Base-by-base conservation (phyloP, 2,797 vertebrate genomes). In the Karalla daura region DNA sequence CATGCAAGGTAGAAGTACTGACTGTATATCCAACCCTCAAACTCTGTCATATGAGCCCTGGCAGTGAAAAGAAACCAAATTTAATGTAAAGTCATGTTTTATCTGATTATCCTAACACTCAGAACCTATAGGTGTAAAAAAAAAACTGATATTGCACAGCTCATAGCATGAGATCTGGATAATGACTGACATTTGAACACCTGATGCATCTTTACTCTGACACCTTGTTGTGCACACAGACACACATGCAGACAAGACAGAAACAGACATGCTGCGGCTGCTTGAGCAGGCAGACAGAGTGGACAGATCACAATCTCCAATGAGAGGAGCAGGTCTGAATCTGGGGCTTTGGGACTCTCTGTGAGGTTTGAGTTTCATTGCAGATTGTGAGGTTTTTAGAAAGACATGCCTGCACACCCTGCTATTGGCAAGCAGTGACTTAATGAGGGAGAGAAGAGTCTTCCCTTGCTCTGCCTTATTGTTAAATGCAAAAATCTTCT, bases 301-400 rank as follows among this genome's bases (percentile, higher is more conserved):
- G 5, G 28, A 80, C 45, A 20, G 43, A 70, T 86, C 87, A 90
- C 90, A 90, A 89, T 87, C 89, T 86, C 71, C 87, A 89, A 81
- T 80, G 72, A 74, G 40, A 74, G 64, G 45, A 49, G 25, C 3
- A 1, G 23, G 47, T 60, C 25, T 52, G 63, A 52, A 47, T 27
- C 65, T 10, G 46, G 41, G 61, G 27, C 18, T 21, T 53, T 10
- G 17, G 12, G 9, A 25, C 47, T 15, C n/a, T 24, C 15, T 21
- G 43, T 3, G 49, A 37, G 3, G 20, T 77, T 36, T 43, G 49
- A 45, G 46, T 39, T 7, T 79, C 82, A 76, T 86, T 92, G 91
- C 76, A 91, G 93, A 92, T 90, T 93, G 89, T 89, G 90, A 88
- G 45, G 45, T 45, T 84, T 84, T 80, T 74, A 66, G 77, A 83